Evolutionary conservation across 92 coral and sea anemone genomes (phyloP).

Genomic region (Parazoanthus darwini): DNA sequence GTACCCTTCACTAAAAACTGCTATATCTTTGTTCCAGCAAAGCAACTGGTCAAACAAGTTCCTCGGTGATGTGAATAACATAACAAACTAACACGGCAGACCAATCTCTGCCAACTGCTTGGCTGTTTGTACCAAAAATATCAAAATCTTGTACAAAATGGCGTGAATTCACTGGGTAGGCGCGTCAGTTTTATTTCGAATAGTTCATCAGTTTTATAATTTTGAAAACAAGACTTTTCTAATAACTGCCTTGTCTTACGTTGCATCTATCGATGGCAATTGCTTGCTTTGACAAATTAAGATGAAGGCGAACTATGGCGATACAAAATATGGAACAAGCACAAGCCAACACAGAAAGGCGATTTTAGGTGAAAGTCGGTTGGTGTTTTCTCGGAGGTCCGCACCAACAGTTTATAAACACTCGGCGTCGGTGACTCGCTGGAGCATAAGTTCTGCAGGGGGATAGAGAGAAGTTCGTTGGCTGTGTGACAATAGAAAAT

Average conservation of each 20-base stretch:
- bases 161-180: not conserved
- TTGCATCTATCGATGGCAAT: not conserved
- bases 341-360: constrained; percentile 35
- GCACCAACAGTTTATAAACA: constrained; percentile 53
- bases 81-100: constrained; percentile 34
- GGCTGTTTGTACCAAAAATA: not conserved
- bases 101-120: not conserved
- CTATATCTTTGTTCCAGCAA: constrained; percentile 11
- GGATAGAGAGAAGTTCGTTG: constrained; percentile 9
- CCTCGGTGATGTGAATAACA: constrained; percentile 2
- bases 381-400: constrained; percentile 82
- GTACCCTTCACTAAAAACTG: constrained; percentile 50
- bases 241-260: not conserved
- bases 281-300: not conserved
- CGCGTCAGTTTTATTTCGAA: not conserved
- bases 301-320: constrained; percentile 4
- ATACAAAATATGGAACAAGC: constrained; percentile 54
- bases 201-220: not conserved
- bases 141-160: constrained; percentile 26
- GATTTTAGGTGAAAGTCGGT: not conserved
- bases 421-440: constrained; percentile 1
- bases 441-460: not conserved
- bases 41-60: not conserved
- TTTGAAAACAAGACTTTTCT: constrained; percentile 16
- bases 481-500: not conserved